phyloP scores from a whole-genome alignment of 2,888 invertebrate species.

The Drosophila bunnanda region DNA sequence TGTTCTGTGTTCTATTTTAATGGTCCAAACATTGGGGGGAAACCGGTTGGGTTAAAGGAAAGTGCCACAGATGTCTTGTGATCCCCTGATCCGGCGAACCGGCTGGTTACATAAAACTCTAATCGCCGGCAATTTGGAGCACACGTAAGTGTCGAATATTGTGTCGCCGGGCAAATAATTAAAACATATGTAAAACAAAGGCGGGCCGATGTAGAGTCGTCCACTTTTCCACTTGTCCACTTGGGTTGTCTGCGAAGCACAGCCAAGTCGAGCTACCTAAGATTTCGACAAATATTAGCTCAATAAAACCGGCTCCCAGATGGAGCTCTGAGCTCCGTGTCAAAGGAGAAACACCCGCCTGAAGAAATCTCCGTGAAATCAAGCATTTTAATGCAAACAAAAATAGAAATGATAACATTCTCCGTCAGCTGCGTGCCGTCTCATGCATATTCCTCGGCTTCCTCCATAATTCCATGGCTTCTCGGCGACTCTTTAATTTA shows the following conservation, averaged over 20 bases:
- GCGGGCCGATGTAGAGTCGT: conserved; percentile 32
- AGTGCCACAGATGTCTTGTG: conserved; percentile 42
- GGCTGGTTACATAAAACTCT: conserved; percentile 48
- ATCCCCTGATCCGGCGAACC: conserved; percentile 28
- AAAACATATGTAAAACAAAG: conserved; percentile 46
- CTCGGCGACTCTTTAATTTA: conserved; percentile 49
- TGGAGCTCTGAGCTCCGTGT: conserved; percentile 29
- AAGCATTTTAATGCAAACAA: conserved; percentile 58
- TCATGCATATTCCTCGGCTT: conserved; percentile 42
- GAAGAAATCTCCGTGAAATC: conserved; percentile 48
- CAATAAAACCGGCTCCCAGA: conserved; percentile 41
- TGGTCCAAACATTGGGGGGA: conserved; percentile 14
- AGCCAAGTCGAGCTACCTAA: conserved; percentile 36
- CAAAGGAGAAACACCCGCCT: conserved; percentile 37
- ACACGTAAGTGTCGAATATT: conserved; percentile 30
- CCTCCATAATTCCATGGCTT: conserved; percentile 3
- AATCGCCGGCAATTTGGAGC: conserved; percentile 30
- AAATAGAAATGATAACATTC: conserved; percentile 76
- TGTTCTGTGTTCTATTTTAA: conserved; percentile 58
- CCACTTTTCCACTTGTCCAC: conserved; percentile 25
- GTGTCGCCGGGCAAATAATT: conserved; percentile 46
- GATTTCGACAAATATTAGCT: conserved; percentile 53
- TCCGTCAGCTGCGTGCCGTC: conserved; percentile 29
- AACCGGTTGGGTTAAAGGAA: conserved; percentile 61
- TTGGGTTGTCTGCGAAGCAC: conserved; percentile 46